phyloP scores from a whole-genome alignment of 64 coral and sea anemone genomes.

The Astreopora myriophthalma region DNA sequence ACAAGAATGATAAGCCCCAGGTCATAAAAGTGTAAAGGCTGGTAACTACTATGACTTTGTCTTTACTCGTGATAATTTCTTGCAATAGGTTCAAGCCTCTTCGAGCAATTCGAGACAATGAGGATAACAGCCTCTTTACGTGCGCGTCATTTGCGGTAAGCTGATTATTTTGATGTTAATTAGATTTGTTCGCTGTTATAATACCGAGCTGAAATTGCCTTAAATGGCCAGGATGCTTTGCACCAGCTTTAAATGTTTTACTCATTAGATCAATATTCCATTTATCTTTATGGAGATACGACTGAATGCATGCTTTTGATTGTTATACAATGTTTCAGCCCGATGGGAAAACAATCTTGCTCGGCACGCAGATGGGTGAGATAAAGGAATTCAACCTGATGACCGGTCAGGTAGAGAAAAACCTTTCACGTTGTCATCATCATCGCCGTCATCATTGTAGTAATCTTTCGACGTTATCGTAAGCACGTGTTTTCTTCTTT shows the following conservation, averaged over 20 bases:
- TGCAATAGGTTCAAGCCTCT: constrained; percentile 76
- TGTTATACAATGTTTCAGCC: constrained; percentile 43
- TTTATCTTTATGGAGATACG: neutral
- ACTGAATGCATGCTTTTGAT: neutral
- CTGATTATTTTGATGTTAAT: neutral
- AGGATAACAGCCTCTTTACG: constrained; percentile 85
- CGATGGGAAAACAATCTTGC: constrained; percentile 72
- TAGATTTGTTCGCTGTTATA: too few relatives aligned
- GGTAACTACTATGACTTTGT: neutral
- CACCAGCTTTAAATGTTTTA: too few relatives aligned
- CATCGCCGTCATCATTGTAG: neutral
- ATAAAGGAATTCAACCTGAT: constrained; percentile 80
- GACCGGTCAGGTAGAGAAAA: constrained; percentile 68
- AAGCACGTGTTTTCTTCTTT: neutral
- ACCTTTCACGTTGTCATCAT: neutral
- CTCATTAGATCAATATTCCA: too few relatives aligned
- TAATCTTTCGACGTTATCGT: neutral
- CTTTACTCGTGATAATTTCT: neutral
- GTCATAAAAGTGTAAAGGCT: neutral
- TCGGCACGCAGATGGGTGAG: constrained; percentile 86
- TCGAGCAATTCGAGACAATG: constrained; percentile 70
- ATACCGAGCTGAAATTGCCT: too few relatives aligned
- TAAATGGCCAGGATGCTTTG: too few relatives aligned
- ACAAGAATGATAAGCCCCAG: too few relatives aligned
- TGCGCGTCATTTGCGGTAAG: constrained; percentile 83